phyloP scores from a whole-genome alignment of 2,888 invertebrate species.

The Lepidochitona cinerea region DNA sequence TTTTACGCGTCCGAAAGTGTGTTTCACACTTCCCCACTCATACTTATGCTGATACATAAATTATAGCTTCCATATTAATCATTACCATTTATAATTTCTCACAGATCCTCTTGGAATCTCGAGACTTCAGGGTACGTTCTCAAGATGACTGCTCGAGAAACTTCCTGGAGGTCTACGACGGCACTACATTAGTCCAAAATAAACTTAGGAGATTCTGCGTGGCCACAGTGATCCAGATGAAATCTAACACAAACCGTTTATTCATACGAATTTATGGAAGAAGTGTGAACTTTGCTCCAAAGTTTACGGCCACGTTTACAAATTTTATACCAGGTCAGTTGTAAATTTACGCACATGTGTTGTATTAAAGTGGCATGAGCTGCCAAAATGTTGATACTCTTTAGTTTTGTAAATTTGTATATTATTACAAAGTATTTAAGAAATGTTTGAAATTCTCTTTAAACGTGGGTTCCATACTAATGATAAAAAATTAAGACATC shows the following conservation, averaged over 20 bases:
- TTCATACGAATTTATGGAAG: constrained; percentile 47
- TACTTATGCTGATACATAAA: too few species aligned
- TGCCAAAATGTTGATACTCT: too few species aligned
- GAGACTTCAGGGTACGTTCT: neutral
- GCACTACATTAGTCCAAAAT: constrained; percentile 47
- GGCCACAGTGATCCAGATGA: constrained; percentile 37
- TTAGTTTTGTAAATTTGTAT: too few species aligned
- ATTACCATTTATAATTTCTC: neutral
- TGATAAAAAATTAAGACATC: too few species aligned
- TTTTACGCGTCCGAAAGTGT: too few species aligned
- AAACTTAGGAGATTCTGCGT: constrained; percentile 42
- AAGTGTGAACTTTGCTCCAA: neutral
- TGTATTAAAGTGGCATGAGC: too few species aligned
- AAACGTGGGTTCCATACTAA: too few species aligned
- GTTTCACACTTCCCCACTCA: too few species aligned
- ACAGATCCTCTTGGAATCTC: neutral
- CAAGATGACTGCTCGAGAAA: constrained; percentile 50
- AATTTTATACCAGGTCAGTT: neutral
- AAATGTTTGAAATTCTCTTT: too few species aligned
- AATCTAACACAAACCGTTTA: constrained; percentile 50
- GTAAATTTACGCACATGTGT: neutral
- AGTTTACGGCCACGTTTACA: neutral
- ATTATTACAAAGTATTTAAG: too few species aligned
- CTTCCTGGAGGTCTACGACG: constrained; percentile 60
- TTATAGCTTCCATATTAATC: too few species aligned